Base-by-base conservation (phyloP, 2,113 vertebrate genomes). In the Poeciliopsis turrubarensis region DNA sequence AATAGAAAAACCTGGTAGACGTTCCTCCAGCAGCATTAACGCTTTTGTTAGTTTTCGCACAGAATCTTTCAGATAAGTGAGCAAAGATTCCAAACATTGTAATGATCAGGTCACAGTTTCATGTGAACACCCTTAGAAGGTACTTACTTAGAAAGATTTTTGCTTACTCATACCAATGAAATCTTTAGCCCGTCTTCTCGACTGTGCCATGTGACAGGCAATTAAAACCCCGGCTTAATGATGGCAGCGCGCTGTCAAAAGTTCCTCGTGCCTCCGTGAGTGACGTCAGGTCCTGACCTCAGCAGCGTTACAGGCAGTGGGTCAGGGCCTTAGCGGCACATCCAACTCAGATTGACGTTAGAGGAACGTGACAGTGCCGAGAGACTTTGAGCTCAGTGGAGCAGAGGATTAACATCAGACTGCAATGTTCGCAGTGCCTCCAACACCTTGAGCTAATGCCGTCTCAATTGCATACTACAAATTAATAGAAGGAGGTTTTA, bases 351-450 rank as follows among this genome's bases (percentile, higher is more conserved):
- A 92, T 92, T 93, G 91, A 75, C 85, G 63, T 79, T 92, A 92
- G 91, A 82, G 77, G 79, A 89, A 90, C 72, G 47, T 89, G 92
- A 92, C 92, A 91, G 89, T 30, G 72, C 89, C 89, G 83, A 90
- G 90, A 91, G 85, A 91, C 87, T 92, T 92, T 91, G 70, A 70
- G 81, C 90, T 90, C 75, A 72, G 72, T 71, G 65, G 41, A 73
- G 44, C 78, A 81, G 37, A 61, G 88, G 92, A 91, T 93, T 93
- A 92, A 65, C 78, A 62, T 61, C 37, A 62, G 60, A 86, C 76
- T 44, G 72, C 72, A 82, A 77, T 87, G 89, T 79, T 81, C 87
- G 72, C 75, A 85, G 62, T 11, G 51, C 34, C 77, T 85, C 72
- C 47, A 57, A 51, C 63, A 66, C 62, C 78, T 68, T 39, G 30